Base-by-base conservation (phyloP, 2,113 vertebrate species). In the Myotis yumanensis region DNA sequence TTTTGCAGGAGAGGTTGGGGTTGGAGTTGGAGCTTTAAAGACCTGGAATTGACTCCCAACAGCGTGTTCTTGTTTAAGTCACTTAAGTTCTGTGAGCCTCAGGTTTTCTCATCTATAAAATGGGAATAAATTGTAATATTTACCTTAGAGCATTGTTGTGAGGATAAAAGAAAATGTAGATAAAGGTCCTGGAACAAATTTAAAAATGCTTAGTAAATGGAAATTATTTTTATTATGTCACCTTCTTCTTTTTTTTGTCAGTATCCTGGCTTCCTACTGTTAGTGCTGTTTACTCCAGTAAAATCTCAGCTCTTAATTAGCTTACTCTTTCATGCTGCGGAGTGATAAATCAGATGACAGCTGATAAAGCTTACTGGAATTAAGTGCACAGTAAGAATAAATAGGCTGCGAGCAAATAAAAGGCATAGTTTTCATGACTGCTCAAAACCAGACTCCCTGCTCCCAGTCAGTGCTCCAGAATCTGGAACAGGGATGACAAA, bases 281-380 rank as follows among this genome's bases (percentile, higher is more conserved):
- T 72, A 52, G 5, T 68, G 20, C 35, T 66, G 10, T 80, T 90
- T 76, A 68, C 32, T 75, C 12, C 16, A 85, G 51, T 43, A 88
- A 93, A 92, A 90, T 69, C 51, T 7, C 57, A 69, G 6, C n/a
- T 80, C 32, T 83, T 92, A 87, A 81, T 87, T 91, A 87, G 32
- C 43, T 79, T 30, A 57, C 28, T 93, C 35, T 84, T 57, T 76
- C 57, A 40, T 66, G n/a, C 51, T 80, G 22, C 25, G n/a, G 32
- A 71, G 64, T 46, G 88, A 76, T 71, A 66, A 64, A 76, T 73
- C 51, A 95, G 69, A 72, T 86, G 66, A 46, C 32, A 89, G 43
- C 23, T 76, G 37, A 75, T 91, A 73, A 81, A 59, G 3, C n/a
- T 28, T 48, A 32, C 54, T 73, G 86, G 88, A 93, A 95, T 64